These are phyloP conservation scores for Ectemnius lituratus DNA, from an alignment of 2,888 invertebrate genomes.

Conservation along the genomic window DNA sequence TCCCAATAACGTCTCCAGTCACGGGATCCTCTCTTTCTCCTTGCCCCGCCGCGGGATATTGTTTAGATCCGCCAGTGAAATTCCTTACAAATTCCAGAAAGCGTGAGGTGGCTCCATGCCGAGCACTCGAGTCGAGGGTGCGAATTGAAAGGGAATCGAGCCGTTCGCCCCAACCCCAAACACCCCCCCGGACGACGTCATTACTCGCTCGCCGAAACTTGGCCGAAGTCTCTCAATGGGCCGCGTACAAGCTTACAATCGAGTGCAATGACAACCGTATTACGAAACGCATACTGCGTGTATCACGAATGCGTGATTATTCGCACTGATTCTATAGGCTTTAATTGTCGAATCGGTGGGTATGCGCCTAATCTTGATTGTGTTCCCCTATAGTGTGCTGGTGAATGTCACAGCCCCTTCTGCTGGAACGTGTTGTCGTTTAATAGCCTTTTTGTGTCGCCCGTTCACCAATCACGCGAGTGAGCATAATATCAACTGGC, in stretches of 20 bases:
- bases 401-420: conserved; percentile 24
- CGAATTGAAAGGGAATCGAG: conserved; percentile 55
- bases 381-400: conserved; percentile 20
- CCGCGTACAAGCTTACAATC: conserved; percentile 31
- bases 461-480: not conserved
- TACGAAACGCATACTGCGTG: conserved; percentile 35
- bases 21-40: conserved; percentile 23
- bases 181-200: conserved; percentile 10
- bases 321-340: conserved; percentile 30
- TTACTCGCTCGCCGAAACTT: conserved; percentile 34
- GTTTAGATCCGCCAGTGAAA: conserved; percentile 67
- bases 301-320: conserved; percentile 45
- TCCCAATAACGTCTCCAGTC: conserved; percentile 67
- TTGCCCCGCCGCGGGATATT: conserved; percentile 58
- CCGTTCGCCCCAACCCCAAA: conserved; percentile 5
- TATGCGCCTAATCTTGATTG: conserved; percentile 42
- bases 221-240: conserved; percentile 17
- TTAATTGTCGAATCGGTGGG: conserved; percentile 44
- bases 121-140: conserved; percentile 37
- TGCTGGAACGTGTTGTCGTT: conserved; percentile 7
- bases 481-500: not conserved
- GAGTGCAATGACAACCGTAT: conserved; percentile 48
- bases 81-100: conserved; percentile 68
- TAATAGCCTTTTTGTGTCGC: conserved; percentile 1
- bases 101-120: conserved; percentile 9